Conservation (phyloP, 2,797 vertebrate genomes). For the Lerista edwardsae region DNA sequence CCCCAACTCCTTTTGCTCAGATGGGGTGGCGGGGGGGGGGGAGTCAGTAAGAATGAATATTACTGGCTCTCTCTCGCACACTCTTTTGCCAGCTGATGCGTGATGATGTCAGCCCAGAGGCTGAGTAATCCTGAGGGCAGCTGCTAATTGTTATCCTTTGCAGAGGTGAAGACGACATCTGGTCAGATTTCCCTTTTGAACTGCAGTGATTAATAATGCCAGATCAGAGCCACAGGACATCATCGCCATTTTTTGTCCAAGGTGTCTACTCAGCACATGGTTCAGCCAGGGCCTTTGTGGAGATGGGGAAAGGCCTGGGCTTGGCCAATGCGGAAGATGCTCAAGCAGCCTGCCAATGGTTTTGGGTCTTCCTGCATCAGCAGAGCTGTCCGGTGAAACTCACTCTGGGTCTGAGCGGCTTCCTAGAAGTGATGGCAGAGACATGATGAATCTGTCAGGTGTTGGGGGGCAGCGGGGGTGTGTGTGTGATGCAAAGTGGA, state of each 20-base stretch:
- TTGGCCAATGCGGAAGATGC: no score
- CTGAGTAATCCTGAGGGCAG: constrained; percentile 55
- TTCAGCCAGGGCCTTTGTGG: background rate
- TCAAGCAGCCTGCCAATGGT: no score
- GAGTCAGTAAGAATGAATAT: no score
- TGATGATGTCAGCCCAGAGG: constrained; percentile 46
- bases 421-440: background rate
- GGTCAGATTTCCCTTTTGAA: constrained; percentile 58
- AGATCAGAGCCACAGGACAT: constrained; percentile 30
- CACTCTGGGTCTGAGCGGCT: no score
- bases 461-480: no score
- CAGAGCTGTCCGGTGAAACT: background rate
- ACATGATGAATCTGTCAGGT: no score
- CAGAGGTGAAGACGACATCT: constrained; percentile 57
- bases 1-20: background rate
- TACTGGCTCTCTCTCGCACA: no score
- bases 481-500: no score
- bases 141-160: constrained; percentile 63
- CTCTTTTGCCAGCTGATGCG: constrained; percentile 2
- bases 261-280: background rate
- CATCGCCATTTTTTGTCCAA: constrained; percentile 20
- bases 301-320: background rate
- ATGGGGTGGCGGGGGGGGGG: background rate
- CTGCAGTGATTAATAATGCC: constrained; percentile 51
- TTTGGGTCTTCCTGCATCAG: background rate